A percentile compares a stretch with the other conserved stretches of the same genome.
These are phyloP conservation scores for Scaptomyza hsui DNA, from an alignment of 1,140 invertebrate species.

Conservation along the genomic window DNA sequence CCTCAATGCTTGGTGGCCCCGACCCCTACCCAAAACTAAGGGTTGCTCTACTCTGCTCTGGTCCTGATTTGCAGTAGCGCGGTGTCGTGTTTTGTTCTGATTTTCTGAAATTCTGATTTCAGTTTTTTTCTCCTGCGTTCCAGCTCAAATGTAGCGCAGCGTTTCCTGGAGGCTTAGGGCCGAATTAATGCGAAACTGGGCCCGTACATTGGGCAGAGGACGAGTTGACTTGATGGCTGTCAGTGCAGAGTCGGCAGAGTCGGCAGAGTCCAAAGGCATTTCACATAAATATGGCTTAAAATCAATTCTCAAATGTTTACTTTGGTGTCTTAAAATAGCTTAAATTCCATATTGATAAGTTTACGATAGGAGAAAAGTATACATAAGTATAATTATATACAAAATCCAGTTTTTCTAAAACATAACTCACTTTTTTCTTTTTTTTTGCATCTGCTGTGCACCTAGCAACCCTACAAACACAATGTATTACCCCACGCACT, in stretches of 20 bases:
- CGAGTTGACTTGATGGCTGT: constrained; percentile 62
- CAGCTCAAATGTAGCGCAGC: constrained; percentile 40
- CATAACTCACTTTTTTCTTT: too few relatives aligned
- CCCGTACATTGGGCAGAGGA: constrained; percentile 42
- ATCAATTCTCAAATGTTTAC: neutral
- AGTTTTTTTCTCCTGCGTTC: neutral
- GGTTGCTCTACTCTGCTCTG: constrained; percentile 42
- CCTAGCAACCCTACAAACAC: constrained; percentile 4
- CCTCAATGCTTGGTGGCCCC: constrained; percentile 12
- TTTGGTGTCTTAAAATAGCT: neutral
- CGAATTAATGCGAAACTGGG: constrained; percentile 68
- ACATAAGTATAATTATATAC: too few relatives aligned
- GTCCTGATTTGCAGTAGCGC: constrained; percentile 33
- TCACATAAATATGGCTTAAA: neutral
- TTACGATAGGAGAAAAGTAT: neutral
- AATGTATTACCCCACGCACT: constrained; percentile 12
- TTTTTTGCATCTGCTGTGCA: constrained; percentile 7
- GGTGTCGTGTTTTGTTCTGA: constrained; percentile 49
- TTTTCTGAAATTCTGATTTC: constrained; percentile 38
- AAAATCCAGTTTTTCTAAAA: too few relatives aligned
- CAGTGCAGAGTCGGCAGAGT: constrained; percentile 33
- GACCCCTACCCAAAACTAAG: constrained; percentile 26
- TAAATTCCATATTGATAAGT: neutral
- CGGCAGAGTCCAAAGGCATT: constrained; percentile 27
- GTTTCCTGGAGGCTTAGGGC: constrained; percentile 67